Evolutionary conservation across 2,888 invertebrate species (phyloP).

Genomic region (Panzeria rudis): DNA sequence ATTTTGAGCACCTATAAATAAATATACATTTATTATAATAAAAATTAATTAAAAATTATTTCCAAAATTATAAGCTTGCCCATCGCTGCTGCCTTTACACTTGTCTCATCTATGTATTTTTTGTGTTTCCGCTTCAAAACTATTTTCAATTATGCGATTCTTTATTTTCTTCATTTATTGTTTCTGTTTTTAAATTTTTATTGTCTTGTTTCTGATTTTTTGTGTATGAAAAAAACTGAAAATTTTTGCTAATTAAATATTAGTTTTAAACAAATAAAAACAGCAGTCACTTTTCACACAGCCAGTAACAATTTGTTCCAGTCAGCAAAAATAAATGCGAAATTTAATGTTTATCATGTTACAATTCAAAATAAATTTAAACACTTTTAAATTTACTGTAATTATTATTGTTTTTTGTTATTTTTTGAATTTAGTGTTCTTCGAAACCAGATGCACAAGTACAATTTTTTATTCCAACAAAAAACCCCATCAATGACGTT

Average conservation of each 20-base stretch:
- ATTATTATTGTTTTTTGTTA: not conserved
- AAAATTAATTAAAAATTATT: too few relatives aligned
- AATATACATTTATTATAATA: too few relatives aligned
- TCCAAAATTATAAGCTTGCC: not conserved
- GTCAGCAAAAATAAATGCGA: constrained; percentile 14
- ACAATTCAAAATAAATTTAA: constrained; percentile 14
- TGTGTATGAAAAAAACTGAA: not conserved
- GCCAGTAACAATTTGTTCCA: not conserved
- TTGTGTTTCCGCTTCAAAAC: constrained; percentile 35
- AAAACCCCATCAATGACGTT: not conserved
- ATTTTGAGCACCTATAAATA: too few relatives aligned
- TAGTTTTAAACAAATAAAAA: not conserved
- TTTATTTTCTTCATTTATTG: constrained; percentile 30
- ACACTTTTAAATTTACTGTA: constrained; percentile 19
- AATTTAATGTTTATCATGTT: not conserved
- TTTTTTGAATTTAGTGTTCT: not conserved
- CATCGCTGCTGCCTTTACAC: not conserved
- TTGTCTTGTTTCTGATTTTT: not conserved
- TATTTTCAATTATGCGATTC: constrained; percentile 50
- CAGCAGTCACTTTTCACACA: not conserved
- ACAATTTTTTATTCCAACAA: not conserved
- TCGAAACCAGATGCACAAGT: not conserved
- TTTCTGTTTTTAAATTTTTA: not conserved
- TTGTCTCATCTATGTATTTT: not conserved
- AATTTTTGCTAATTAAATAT: constrained; percentile 13